Evolutionary conservation across 2,797 vertebrate genomes (phyloP).

Genomic region (Bradypodion ventrale): DNA sequence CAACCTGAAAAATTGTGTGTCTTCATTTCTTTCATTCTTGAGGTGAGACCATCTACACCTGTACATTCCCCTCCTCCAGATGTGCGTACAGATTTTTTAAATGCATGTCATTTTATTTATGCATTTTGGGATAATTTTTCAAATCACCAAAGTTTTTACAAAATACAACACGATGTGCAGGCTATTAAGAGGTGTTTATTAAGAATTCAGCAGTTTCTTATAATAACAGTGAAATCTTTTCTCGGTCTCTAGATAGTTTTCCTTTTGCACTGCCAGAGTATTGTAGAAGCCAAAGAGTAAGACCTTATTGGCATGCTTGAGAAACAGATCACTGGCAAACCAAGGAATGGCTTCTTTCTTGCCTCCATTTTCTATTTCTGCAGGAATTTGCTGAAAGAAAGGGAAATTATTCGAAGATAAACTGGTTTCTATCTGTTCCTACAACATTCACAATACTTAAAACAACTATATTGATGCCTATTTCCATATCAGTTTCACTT

Average conservation of each 20-base stretch:
- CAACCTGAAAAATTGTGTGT: no score
- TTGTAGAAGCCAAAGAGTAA: not conserved
- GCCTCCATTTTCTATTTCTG: not conserved
- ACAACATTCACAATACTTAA: not conserved
- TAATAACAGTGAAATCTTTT: not conserved
- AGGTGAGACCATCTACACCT: no score
- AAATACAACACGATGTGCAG: not conserved
- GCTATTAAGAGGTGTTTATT: not conserved
- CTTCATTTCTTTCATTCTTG: no score
- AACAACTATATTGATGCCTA: not conserved
- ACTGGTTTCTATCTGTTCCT: not conserved
- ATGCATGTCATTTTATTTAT: no score
- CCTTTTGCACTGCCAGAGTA: not conserved
- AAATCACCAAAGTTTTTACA: not conserved
- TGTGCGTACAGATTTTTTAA: no score
- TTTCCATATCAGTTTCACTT: not conserved
- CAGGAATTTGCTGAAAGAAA: constrained; percentile 1
- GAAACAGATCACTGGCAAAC: not conserved
- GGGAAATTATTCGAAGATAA: not conserved
- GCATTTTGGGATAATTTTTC: no score
- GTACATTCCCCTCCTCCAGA: no score
- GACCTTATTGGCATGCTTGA: not conserved
- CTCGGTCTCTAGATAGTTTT: not conserved
- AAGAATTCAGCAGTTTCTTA: no score
- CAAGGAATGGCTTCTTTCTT: not conserved